Evolutionary conservation across 1,140 invertebrate genomes (phyloP).

Genomic region (Oreohelix idahoensis): DNA sequence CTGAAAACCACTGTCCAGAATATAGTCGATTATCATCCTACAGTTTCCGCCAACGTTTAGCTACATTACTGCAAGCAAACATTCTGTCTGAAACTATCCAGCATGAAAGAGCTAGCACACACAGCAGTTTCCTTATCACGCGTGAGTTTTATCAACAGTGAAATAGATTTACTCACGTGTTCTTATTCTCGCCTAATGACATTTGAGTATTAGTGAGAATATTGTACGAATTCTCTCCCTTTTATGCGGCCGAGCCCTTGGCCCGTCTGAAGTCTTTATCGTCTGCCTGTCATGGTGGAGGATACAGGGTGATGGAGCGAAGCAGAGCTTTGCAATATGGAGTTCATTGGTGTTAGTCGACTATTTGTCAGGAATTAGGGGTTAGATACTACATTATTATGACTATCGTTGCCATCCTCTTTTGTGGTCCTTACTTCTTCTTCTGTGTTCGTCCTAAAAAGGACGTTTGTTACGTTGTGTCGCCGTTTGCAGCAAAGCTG

Average conservation of each 20-base stretch:
- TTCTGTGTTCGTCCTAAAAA: too few relatives aligned
- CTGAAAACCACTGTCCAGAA: too few relatives aligned
- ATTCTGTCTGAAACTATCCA: background rate
- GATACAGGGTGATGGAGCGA: background rate
- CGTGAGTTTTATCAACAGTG: background rate
- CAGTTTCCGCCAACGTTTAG: background rate
- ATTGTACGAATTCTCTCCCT: background rate
- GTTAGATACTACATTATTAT: too few relatives aligned
- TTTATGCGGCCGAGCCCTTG: background rate
- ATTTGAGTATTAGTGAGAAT: background rate
- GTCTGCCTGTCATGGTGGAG: background rate
- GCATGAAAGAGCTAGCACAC: background rate
- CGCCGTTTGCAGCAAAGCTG: too few relatives aligned
- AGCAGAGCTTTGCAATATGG: too few relatives aligned
- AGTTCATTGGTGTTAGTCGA: too few relatives aligned
- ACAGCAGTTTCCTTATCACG: background rate
- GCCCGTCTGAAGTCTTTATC: background rate
- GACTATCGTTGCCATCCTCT: too few relatives aligned
- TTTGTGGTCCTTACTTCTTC: too few relatives aligned
- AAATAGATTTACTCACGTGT: background rate
- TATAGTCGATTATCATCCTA: background rate
- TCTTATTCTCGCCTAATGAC: background rate
- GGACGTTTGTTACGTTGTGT: too few relatives aligned
- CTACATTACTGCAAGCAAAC: background rate
- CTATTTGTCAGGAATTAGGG: too few relatives aligned